Percentiles rank a stretch among this genome's conserved stretches.
Evolutionary conservation across 30 jellyfish, hydroid and myxozoan genomes (phyloP).

Genomic region (Mastigias papua): DNA sequence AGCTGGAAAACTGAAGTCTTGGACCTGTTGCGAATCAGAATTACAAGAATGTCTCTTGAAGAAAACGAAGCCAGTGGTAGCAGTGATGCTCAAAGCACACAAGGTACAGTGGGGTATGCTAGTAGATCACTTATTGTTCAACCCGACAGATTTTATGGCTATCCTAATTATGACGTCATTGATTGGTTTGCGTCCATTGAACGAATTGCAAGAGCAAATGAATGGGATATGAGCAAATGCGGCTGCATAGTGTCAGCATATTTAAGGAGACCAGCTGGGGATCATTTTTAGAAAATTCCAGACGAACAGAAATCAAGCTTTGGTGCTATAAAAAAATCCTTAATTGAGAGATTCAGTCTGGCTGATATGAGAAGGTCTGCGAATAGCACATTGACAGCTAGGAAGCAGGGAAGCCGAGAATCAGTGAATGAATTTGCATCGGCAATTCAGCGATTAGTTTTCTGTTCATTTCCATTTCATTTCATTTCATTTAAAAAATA

Average conservation of each 20-base stretch:
- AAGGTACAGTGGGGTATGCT: background rate
- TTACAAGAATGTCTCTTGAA: background rate
- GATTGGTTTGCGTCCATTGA: slow-evolving; percentile 66
- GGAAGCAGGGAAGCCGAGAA: slow-evolving; percentile 45
- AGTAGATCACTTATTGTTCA: background rate
- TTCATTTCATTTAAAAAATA: too few relatives aligned
- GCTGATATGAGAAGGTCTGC: slow-evolving; percentile 61
- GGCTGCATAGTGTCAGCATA: slow-evolving; percentile 59
- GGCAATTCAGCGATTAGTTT: slow-evolving; percentile 55
- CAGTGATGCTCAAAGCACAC: background rate
- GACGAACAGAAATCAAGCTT: slow-evolving; percentile 5
- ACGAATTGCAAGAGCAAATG: slow-evolving; percentile 54
- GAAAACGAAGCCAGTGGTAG: background rate
- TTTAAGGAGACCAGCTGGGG: slow-evolving; percentile 46
- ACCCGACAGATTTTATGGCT: slow-evolving; percentile 63
- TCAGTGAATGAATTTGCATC: slow-evolving; percentile 68
- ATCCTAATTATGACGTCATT: slow-evolving; percentile 51
- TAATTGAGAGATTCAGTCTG: slow-evolving; percentile 46
- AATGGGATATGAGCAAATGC: slow-evolving; percentile 31
- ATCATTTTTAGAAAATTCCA: slow-evolving; percentile 23
- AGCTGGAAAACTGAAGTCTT: background rate
- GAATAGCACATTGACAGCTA: slow-evolving; percentile 33
- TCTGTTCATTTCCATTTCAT: too few relatives aligned
- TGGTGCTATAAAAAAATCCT: slow-evolving; percentile 5
- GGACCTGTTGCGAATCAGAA: background rate